Evolutionary conservation across 2,888 invertebrate species (phyloP), one percentile per base, ranked within the genome.

Genomic region (Oithona nana): DNA sequence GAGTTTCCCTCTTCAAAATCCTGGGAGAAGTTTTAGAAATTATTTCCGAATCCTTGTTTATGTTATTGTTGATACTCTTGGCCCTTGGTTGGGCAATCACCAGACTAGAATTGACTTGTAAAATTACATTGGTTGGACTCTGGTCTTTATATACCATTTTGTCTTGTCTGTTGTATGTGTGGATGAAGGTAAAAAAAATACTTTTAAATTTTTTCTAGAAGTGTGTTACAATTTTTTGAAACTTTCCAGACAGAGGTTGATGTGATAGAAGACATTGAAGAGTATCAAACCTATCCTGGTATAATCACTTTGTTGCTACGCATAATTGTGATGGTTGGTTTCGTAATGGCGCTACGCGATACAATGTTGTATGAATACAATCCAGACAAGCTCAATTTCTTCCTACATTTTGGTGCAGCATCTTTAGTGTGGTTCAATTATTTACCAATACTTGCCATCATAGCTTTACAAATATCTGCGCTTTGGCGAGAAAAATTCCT

Each of bases 381-480:
- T 71, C 81, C 80, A 63, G 82, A 83, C 68, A 90, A 93, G 72
- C 77, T 93, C 39, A 86, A 92, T 72, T 97, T 97, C 74, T 79
- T 95, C 63, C 80, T 94, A 58, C 95, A 97, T 73, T 90, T 95
- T 73, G 97, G 94, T 62, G 95, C 95, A 16, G 94, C 94, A 20
- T 92, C 93, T 71, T 79, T 97, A 49, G 95, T 97, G 13, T 97
- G 97, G 97, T 94, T 97, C 72, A 89, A 94, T 68, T 95, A 97
- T 74, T 78, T 95, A 70, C 94, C 95, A 13, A 85, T 94, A 65
- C 83, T 95, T 67, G 94, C 93, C 63, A 80, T 95, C 61, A 86
- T 97, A 68, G 89, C 92, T 13, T 78, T 92, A 62, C 88, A 92
- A 76, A 86, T 97, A 62, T 90, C 90, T 65, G 85, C 93, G 54